A percentile compares a stretch with the other conserved stretches of the same genome.
Evolutionary conservation across 2,888 invertebrate genomes (phyloP).

Genomic region (Sminthurinus aureus): DNA sequence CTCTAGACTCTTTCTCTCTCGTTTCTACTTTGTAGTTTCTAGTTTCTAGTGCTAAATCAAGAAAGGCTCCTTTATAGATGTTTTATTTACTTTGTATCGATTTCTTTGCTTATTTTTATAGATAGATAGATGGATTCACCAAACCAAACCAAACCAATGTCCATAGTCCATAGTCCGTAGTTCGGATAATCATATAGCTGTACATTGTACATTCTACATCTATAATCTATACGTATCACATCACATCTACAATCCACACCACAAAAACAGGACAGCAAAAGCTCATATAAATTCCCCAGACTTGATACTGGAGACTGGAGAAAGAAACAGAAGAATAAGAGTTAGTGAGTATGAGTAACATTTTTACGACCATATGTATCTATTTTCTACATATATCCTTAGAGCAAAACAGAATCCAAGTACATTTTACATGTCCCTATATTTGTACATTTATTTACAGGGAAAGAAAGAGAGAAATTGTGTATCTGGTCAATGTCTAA

Average conservation of each 20-base stretch:
- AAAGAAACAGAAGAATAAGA: background rate
- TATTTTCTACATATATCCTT: slow-evolving; percentile 2
- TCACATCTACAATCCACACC: too few relatives aligned
- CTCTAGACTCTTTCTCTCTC: too few relatives aligned
- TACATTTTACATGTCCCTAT: background rate
- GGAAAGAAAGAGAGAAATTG: background rate
- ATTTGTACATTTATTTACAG: background rate
- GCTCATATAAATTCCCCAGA: too few relatives aligned
- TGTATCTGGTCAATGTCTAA: background rate
- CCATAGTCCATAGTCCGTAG: background rate
- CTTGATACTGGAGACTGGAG: background rate
- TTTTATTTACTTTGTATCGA: slow-evolving; percentile 45
- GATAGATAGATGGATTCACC: background rate
- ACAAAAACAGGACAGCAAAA: background rate
- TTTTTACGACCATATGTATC: background rate
- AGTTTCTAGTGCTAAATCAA: slow-evolving; percentile 24
- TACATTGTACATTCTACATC: background rate
- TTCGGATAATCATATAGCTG: too few relatives aligned
- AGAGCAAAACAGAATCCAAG: slow-evolving; percentile 7
- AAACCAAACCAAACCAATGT: background rate
- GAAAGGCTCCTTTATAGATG: slow-evolving; percentile 35
- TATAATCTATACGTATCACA: too few relatives aligned
- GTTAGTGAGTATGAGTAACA: background rate
- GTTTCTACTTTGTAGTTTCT: too few relatives aligned
- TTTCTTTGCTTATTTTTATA: slow-evolving; percentile 25